Evolutionary conservation across 23 tunicate genomes (phyloP).

Genomic region (Oikopleura albicans): DNA sequence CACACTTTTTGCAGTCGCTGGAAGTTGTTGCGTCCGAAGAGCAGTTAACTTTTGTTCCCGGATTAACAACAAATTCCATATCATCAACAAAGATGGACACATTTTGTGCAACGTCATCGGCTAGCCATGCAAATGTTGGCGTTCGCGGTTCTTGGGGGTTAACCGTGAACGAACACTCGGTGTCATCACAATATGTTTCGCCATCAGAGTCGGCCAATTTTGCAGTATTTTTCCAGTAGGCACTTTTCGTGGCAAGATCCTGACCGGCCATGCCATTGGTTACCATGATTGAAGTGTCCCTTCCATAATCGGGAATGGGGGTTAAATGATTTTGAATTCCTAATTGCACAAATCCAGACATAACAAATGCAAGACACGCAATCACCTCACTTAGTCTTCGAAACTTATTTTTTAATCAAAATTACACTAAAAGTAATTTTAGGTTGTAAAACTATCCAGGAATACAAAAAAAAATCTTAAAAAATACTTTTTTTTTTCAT

Average conservation of each 20-base stretch:
- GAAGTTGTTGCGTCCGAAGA: too few species aligned
- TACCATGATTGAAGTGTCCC: background rate
- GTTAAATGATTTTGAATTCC: background rate
- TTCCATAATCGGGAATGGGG: background rate
- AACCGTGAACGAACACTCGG: background rate
- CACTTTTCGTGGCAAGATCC: too few species aligned
- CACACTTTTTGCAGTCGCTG: too few species aligned
- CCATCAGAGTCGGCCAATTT: background rate
- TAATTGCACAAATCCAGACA: background rate
- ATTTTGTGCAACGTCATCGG: background rate
- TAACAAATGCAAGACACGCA: background rate
- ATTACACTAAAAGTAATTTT: too few species aligned
- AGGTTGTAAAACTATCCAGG: too few species aligned
- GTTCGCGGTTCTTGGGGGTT: background rate
- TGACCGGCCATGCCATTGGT: background rate
- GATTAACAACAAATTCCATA: too few species aligned
- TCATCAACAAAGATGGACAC: too few species aligned
- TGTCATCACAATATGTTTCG: background rate
- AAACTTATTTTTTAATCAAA: too few species aligned
- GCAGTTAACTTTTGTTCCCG: too few species aligned
- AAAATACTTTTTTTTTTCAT: too few species aligned
- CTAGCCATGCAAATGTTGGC: background rate
- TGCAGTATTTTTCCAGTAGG: background rate
- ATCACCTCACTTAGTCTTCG: too few species aligned
- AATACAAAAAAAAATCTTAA: too few species aligned